Evolutionary conservation across 2,113 vertebrate genomes (phyloP).

Genomic region (Megaleporinus macrocephalus): DNA sequence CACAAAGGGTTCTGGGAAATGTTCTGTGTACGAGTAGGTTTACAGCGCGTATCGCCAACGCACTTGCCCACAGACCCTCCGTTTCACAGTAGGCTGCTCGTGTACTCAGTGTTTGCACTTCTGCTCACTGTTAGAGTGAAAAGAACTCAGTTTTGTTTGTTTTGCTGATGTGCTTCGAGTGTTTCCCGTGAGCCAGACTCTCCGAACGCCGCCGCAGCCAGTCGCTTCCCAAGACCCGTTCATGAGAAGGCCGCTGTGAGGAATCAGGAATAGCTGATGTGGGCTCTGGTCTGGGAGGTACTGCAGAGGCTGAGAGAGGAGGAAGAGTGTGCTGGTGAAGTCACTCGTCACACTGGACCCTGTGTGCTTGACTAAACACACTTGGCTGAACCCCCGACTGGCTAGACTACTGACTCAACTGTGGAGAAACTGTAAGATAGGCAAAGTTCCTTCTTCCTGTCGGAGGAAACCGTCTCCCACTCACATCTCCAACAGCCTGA

Average conservation of each 20-base stretch:
- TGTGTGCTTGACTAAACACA: neutral
- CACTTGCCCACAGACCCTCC: neutral
- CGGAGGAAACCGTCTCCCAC: neutral
- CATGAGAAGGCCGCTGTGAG: too few species aligned
- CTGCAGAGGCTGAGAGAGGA: neutral
- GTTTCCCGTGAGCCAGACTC: neutral
- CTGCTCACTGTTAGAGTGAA: neutral
- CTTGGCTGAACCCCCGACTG: neutral
- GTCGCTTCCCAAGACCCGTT: too few species aligned
- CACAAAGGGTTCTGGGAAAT: constrained; percentile 54
- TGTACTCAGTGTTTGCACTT: neutral
- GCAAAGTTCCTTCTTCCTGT: neutral
- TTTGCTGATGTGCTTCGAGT: too few species aligned
- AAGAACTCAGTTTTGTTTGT: neutral
- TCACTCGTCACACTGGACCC: neutral
- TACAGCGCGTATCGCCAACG: neutral
- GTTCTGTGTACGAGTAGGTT: neutral
- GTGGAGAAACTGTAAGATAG: neutral
- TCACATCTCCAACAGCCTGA: neutral
- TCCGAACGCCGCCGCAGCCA: neutral
- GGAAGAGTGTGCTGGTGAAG: too few species aligned
- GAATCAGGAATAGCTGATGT: neutral
- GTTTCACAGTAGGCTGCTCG: neutral
- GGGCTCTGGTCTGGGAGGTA: neutral
- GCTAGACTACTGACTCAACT: neutral